A percentile compares a stretch with the other conserved stretches of the same genome.
Evolutionary conservation across 2,113 vertebrate genomes (phyloP).

Genomic region (Cavia aperea): DNA sequence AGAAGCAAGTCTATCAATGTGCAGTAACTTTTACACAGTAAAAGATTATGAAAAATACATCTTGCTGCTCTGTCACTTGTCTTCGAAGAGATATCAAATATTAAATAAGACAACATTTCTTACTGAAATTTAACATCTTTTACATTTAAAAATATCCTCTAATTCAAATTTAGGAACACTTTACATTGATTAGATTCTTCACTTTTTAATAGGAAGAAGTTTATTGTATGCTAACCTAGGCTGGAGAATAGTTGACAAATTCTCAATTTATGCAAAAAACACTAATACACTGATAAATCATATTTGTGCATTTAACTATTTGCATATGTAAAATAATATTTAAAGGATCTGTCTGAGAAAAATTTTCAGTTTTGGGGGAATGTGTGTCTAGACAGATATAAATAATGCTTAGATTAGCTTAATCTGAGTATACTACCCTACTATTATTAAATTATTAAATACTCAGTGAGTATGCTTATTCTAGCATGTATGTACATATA

Average conservation of each 20-base stretch:
- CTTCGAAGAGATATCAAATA: background rate
- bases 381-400: slow-evolving; percentile 58
- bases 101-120: slow-evolving; percentile 23
- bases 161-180: slow-evolving; percentile 30
- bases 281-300: background rate
- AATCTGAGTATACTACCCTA: slow-evolving; percentile 60
- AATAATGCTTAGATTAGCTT: slow-evolving; percentile 64
- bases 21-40: background rate
- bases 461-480: background rate
- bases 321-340: slow-evolving; percentile 59
- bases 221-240: background rate
- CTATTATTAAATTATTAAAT: slow-evolving; percentile 3
- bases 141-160: background rate
- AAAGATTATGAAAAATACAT: slow-evolving; percentile 28
- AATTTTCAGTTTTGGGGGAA: slow-evolving; percentile 63
- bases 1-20: background rate
- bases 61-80: background rate
- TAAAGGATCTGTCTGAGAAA: slow-evolving; percentile 56
- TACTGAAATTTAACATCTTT: slow-evolving; percentile 37
- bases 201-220: background rate
- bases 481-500: background rate
- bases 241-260: slow-evolving; percentile 21
- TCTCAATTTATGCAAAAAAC: background rate
- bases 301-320: background rate
- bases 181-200: slow-evolving; percentile 14